Evolutionary conservation across 1,140 invertebrate genomes (phyloP).

Genomic region (Schlechtendalia chinensis): DNA sequence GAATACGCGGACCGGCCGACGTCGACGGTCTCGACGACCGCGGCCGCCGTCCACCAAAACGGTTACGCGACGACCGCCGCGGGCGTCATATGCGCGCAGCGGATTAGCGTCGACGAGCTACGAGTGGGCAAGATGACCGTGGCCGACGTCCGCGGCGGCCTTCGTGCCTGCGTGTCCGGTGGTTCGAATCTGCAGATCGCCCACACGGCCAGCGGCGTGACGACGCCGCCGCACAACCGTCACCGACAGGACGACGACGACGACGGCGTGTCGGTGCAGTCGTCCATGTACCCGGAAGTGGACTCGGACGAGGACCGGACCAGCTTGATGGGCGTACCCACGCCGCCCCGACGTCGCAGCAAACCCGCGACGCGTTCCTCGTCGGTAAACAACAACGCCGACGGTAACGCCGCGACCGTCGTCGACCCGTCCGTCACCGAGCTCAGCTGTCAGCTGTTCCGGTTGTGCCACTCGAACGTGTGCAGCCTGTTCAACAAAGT

Average conservation of each 20-base stretch:
- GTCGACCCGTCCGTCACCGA: slow-evolving; percentile 32
- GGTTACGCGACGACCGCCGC: not conserved
- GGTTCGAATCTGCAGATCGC: not conserved
- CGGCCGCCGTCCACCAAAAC: not conserved
- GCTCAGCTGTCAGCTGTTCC: slow-evolving; percentile 49
- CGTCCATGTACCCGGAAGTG: slow-evolving; percentile 48
- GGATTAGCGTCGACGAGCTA: slow-evolving; percentile 11
- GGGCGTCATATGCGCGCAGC: slow-evolving; percentile 51
- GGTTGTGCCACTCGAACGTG: slow-evolving; percentile 46
- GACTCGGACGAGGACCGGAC: slow-evolving; percentile 39
- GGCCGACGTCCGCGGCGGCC: not conserved
- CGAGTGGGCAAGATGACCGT: slow-evolving; percentile 27
- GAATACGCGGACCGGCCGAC: not conserved
- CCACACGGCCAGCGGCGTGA: not conserved
- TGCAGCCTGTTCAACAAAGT: slow-evolving; percentile 40
- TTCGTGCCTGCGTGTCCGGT: not conserved
- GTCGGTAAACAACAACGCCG: too few relatives aligned
- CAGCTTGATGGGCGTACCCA: slow-evolving; percentile 16
- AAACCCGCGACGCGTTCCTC: not conserved
- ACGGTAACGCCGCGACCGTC: not conserved
- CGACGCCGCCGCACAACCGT: not conserved
- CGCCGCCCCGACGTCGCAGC: slow-evolving; percentile 34
- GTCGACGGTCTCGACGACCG: not conserved
- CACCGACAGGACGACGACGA: slow-evolving; percentile 24
- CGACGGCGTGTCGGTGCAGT: slow-evolving; percentile 50